These are phyloP conservation scores for Tenthredo mesomela DNA, from an alignment of 2,888 invertebrate genomes.

Conservation along the genomic window DNA sequence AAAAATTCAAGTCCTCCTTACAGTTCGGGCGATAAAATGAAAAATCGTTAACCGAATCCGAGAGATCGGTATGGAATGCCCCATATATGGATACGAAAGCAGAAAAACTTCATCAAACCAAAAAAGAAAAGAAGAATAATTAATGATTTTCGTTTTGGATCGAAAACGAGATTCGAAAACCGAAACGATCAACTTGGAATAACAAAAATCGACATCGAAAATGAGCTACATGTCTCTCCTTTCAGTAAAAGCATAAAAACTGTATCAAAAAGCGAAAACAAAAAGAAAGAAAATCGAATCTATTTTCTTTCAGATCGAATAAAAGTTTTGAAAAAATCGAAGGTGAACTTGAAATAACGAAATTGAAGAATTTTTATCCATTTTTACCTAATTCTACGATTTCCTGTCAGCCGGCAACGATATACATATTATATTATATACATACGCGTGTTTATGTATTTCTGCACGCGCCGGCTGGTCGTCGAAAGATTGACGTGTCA, in stretches of 20 bases:
- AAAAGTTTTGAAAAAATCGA: too few species aligned
- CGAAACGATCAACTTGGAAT: neutral
- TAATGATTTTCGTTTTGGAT: neutral
- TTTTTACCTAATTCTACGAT: neutral
- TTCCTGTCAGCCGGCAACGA: neutral
- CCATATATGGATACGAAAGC: too few species aligned
- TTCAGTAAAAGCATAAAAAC: too few species aligned
- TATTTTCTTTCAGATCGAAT: too few species aligned
- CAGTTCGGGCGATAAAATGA: too few species aligned
- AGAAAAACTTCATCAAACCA: neutral
- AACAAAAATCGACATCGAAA: neutral
- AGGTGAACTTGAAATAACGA: too few species aligned
- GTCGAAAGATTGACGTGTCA: slow-evolving; percentile 39
- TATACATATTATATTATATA: neutral
- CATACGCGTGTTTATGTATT: neutral
- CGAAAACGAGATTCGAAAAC: neutral
- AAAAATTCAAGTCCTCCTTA: too few species aligned
- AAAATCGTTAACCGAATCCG: too few species aligned
- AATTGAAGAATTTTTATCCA: neutral
- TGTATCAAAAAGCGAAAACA: too few species aligned
- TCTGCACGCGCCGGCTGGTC: slow-evolving; percentile 26
- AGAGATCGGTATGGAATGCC: too few species aligned
- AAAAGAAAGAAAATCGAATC: too few species aligned
- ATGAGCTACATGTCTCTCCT: too few species aligned
- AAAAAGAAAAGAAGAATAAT: neutral